Conservation (phyloP, 2,113 vertebrate genomes). For the Aphyosemion australe region DNA sequence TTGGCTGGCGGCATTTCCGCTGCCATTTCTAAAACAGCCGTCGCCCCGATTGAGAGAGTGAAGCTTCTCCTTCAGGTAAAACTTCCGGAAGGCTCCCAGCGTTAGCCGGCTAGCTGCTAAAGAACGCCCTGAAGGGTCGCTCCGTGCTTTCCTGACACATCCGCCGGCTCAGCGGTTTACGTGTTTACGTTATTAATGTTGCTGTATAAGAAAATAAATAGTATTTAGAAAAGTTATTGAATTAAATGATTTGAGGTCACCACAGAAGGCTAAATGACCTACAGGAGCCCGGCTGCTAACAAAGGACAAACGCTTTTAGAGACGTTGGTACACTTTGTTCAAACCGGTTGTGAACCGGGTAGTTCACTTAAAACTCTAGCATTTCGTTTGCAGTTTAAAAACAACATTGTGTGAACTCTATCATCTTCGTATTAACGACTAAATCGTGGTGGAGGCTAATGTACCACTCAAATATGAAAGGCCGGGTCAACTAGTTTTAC, state of each 20-base stretch:
- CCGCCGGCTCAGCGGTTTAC: accelerated
- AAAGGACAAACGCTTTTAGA: slow-evolving; percentile 68
- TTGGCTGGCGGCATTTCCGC: slow-evolving; percentile 87
- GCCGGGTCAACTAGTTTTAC: slow-evolving; percentile 28
- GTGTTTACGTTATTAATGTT: accelerated
- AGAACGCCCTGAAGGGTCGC: background rate
- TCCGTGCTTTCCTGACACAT: background rate
- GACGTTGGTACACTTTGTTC: slow-evolving; percentile 43
- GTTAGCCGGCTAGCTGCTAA: slow-evolving; percentile 46
- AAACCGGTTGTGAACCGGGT: accelerated
- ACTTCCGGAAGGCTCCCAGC: slow-evolving; percentile 9
- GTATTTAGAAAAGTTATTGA: accelerated
- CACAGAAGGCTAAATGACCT: slow-evolving; percentile 60
- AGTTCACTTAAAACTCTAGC: accelerated
- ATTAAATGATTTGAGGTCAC: slow-evolving; percentile 51
- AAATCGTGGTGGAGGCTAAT: background rate
- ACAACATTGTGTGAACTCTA: accelerated
- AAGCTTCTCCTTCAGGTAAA: slow-evolving; percentile 85
- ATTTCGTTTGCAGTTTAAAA: accelerated
- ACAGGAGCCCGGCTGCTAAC: slow-evolving; percentile 69
- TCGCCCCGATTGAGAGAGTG: slow-evolving; percentile 90
- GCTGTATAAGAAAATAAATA: background rate
- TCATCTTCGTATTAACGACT: background rate
- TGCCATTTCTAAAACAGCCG: slow-evolving; percentile 87
- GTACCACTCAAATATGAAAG: background rate